These are phyloP conservation scores for Diarsia brunnea DNA, from an alignment of 2,888 invertebrate genomes.

Conservation along the genomic window DNA sequence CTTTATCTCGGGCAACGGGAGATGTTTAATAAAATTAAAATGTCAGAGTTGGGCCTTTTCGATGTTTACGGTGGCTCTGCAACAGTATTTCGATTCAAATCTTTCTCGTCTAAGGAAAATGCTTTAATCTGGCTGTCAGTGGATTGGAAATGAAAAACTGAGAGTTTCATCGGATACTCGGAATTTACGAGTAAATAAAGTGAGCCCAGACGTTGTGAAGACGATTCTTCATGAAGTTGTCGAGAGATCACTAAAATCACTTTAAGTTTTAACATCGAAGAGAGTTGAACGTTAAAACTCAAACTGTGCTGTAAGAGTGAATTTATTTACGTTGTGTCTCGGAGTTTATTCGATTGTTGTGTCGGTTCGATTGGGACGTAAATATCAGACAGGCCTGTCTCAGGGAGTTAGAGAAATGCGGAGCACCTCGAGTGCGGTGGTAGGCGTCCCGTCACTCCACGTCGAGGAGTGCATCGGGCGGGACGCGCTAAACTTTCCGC, in stretches of 20 bases:
- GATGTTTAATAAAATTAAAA: conserved; percentile 90
- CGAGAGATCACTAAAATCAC: conserved; percentile 71
- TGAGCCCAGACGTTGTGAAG: conserved; percentile 67
- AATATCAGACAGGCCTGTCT: conserved; percentile 61
- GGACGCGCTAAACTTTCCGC: conserved; percentile 53
- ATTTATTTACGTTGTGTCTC: conserved; percentile 64
- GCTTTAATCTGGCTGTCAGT: conserved; percentile 73
- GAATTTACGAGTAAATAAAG: conserved; percentile 67
- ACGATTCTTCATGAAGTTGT: conserved; percentile 67
- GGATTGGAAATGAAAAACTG: conserved; percentile 66
- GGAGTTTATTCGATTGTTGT: conserved; percentile 64
- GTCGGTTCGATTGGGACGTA: conserved; percentile 62
- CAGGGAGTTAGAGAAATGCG: conserved; percentile 58
- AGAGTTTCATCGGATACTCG: conserved; percentile 63
- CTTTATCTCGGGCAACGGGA: conserved; percentile 87
- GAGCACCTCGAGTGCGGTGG: conserved; percentile 54
- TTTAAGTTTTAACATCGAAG: conserved; percentile 64
- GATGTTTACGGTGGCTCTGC: conserved; percentile 83
- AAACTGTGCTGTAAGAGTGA: conserved; percentile 53
- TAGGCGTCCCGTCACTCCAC: conserved; percentile 58
- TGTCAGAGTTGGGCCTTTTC: conserved; percentile 82
- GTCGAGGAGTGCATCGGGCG: conserved; percentile 56
- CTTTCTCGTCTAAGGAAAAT: conserved; percentile 76
- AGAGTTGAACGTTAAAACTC: conserved; percentile 50
- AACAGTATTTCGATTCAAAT: conserved; percentile 85